Percentiles rank a stretch among this genome's conserved stretches.
Conservation (phyloP, 2,797 vertebrate species). For the Alauda arvensis region DNA sequence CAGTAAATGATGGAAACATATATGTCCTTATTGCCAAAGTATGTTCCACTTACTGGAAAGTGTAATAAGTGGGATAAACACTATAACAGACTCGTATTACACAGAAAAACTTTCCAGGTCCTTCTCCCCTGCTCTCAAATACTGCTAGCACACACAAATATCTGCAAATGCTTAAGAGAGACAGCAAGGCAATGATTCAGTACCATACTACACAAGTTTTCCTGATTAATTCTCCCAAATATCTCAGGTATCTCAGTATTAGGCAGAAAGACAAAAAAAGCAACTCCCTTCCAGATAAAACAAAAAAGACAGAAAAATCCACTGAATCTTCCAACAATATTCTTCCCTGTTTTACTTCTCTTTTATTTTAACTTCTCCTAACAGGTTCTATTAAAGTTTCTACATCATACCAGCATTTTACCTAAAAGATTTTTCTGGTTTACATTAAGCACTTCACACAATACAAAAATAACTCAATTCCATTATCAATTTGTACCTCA, state of each 20-base stretch:
- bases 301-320: not conserved
- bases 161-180: not conserved
- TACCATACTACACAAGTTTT: not conserved
- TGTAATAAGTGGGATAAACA: conserved; percentile 51
- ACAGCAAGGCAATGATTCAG: not conserved
- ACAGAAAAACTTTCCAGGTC: conserved; percentile 30
- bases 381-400: not conserved
- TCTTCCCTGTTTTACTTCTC: not conserved
- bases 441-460: not conserved
- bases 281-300: conserved; percentile 1
- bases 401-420: not conserved
- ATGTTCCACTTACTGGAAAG: conserved; percentile 62
- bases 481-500: conserved; percentile 79
- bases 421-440: not conserved
- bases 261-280: conserved; percentile 11
- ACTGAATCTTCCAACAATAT: not conserved
- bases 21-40: conserved; percentile 55
- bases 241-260: not conserved
- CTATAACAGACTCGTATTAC: conserved; percentile 36
- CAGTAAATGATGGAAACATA: conserved; percentile 56
- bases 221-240: not conserved
- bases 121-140: not conserved
- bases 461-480: not conserved
- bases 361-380: not conserved
- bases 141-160: not conserved